These are phyloP conservation scores for Paratilapia polleni DNA, from an alignment of 2,113 vertebrate genomes.

Conservation along the genomic window DNA sequence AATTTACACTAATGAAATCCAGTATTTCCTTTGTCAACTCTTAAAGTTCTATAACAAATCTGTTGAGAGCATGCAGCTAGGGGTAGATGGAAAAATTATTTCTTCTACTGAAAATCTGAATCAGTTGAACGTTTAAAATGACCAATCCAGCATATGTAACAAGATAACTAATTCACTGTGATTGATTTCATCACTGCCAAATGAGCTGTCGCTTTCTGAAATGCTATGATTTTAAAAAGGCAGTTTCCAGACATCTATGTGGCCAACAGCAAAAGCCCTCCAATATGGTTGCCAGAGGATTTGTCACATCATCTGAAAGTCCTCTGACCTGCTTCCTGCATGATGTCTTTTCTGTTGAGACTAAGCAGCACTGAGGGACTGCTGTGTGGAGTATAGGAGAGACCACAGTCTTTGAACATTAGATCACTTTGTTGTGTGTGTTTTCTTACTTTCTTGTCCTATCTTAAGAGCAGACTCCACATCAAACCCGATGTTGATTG, in stretches of 20 bases:
- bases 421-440: slow-evolving; percentile 23
- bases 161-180: neutral
- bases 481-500: slow-evolving; percentile 30
- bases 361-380: neutral
- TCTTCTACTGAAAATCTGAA: neutral
- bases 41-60: neutral
- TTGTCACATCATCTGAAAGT: slow-evolving; percentile 32
- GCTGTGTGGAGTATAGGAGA: slow-evolving; percentile 15
- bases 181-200: neutral
- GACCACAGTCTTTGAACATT: slow-evolving; percentile 7
- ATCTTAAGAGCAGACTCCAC: slow-evolving; percentile 34
- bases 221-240: neutral
- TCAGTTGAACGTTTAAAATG: neutral
- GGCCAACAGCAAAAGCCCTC: neutral
- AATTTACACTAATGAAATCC: neutral
- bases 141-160: neutral
- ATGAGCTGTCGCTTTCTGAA: neutral
- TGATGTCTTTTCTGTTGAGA: slow-evolving; percentile 35
- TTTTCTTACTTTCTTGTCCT: slow-evolving; percentile 34
- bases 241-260: neutral
- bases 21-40: neutral
- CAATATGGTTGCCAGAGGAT: slow-evolving; percentile 38
- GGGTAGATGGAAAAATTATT: neutral
- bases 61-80: too few relatives aligned
- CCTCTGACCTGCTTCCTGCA: slow-evolving; percentile 29